Evolutionary conservation across 30 jellyfish, hydroid and myxozoan genomes (phyloP), one percentile per base, ranked within the genome.

Genomic region (Cassiopea andromeda): DNA sequence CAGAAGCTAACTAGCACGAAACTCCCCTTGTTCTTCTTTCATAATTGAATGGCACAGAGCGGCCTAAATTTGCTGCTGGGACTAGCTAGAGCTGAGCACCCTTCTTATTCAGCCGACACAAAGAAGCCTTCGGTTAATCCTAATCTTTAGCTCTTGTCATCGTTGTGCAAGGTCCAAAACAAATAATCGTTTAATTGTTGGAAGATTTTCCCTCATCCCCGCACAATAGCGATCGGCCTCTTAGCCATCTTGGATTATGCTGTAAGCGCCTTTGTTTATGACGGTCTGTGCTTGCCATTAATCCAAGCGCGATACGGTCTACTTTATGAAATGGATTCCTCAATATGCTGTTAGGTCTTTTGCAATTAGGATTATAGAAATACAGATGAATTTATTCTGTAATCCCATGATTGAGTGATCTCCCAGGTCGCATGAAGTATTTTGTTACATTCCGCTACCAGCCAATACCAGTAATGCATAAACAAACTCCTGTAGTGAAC

Each of bases 161-260:
- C 88, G 88, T 86, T 74, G 88, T 74, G 93, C 84, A 86, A 86
- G 93, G 88, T 77, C 93, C 88, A 86, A 86, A 86, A 86, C 88
- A 86, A 76, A 86, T 86, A 86, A 86, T 86, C 87, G 89, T 57
- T 27, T 57, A 50, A 86, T 86, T 86, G 93, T 86, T 48, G 77
- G 60, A 18, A 59, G 85, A 83, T 73, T 69, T 83, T 44, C 60
- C 75, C 79, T 83, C 49, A 83, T 69, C 77, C 82, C 74, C 57
- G 91, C 76, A 69, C 84, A 83, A 83, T 71, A 47, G 12, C 64
- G 84, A 71, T 83, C 91, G 91, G 91, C 72, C 75, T 83, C 91
- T 69, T 46, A 83, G 82, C 91, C 44, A 83, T 47, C 91, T 46
- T 64, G 88, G 93, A 86, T 86, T 75, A 86, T 17, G 79, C 67